Conservation (phyloP, 1,140 invertebrate species). For the Sycobia sp. region DNA sequence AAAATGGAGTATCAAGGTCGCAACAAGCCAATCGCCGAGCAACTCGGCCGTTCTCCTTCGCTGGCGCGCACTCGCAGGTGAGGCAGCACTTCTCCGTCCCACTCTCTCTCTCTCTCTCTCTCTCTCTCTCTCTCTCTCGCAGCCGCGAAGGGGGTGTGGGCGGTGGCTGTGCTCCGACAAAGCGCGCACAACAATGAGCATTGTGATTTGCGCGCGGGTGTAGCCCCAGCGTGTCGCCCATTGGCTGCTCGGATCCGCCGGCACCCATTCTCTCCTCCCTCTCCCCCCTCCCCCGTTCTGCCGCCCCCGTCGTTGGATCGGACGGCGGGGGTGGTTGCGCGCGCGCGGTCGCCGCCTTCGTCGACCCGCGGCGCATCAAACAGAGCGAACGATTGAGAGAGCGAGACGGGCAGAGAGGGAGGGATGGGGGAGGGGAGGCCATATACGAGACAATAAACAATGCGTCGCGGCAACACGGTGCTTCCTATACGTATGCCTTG, state of each 20-base stretch:
- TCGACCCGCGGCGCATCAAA: too few species aligned
- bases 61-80: neutral
- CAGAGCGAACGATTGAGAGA: too few species aligned
- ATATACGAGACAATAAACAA: conserved; percentile 60
- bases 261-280: conserved; percentile 49
- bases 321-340: conserved; percentile 45
- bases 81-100: neutral
- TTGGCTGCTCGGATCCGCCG: conserved; percentile 52
- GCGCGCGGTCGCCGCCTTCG: conserved; percentile 48
- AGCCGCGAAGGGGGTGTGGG: conserved; percentile 46
- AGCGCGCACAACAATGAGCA: conserved; percentile 59
- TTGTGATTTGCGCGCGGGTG: conserved; percentile 63
- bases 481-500: too few species aligned
- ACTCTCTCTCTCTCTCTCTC: neutral
- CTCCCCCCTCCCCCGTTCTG: conserved; percentile 33
- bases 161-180: conserved; percentile 34
- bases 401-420: too few species aligned
- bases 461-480: conserved; percentile 35
- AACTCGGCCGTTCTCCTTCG: too few species aligned
- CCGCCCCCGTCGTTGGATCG: conserved; percentile 35
- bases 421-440: too few species aligned
- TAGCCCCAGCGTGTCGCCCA: conserved; percentile 42
- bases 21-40: too few species aligned
- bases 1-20: too few species aligned
- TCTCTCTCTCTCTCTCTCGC: neutral